Evolutionary conservation across 1,140 invertebrate genomes (phyloP).

Genomic region (Drosophila baimaii): DNA sequence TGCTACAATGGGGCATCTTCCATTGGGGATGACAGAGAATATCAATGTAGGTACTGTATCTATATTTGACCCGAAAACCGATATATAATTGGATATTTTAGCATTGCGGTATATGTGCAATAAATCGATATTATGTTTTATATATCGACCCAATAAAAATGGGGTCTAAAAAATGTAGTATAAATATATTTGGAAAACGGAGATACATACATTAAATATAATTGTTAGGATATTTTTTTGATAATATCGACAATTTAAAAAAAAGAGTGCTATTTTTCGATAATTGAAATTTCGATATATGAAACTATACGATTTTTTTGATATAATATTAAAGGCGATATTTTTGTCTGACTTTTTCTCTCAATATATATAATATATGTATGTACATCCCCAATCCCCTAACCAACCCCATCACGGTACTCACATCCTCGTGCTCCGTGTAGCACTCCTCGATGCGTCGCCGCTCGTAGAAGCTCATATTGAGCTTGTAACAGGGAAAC

Average conservation of each 20-base stretch:
- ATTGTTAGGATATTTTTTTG: too few relatives aligned
- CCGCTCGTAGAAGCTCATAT: slow-evolving; percentile 88
- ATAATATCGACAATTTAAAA: background rate
- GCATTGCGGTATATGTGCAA: too few relatives aligned
- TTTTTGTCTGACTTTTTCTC: too few relatives aligned
- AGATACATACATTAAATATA: background rate
- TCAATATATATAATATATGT: too few relatives aligned
- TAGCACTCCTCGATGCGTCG: slow-evolving; percentile 89
- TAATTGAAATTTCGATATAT: background rate
- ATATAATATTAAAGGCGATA: background rate
- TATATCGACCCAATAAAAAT: background rate
- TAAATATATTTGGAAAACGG: background rate
- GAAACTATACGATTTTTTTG: background rate
- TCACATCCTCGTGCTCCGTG: slow-evolving; percentile 89
- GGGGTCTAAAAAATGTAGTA: background rate
- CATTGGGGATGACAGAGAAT: too few relatives aligned
- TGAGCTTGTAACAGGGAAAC: slow-evolving; percentile 90
- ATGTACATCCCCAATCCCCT: too few relatives aligned
- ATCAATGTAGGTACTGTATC: too few relatives aligned
- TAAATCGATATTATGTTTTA: background rate
- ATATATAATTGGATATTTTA: background rate
- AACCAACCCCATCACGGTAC: slow-evolving; percentile 15
- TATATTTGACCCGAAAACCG: background rate
- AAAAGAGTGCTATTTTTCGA: background rate
- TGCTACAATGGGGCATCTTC: background rate